Conservation (phyloP, 2,797 vertebrate genomes). For the Prunella strophiata region DNA sequence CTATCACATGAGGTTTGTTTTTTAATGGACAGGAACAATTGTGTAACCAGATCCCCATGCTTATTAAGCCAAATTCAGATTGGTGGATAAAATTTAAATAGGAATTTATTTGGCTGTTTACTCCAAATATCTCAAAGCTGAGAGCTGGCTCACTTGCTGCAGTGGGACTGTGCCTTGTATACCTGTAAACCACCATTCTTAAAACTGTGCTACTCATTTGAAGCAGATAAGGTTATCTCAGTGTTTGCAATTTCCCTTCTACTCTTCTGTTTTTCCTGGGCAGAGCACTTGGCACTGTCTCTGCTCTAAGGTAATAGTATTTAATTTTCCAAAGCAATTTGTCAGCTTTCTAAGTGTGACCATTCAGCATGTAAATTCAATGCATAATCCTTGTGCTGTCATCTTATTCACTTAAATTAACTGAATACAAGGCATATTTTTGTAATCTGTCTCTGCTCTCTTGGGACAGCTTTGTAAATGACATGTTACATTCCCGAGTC, state of each 20-base stretch:
- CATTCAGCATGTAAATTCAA: conserved; percentile 14
- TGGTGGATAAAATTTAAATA: not conserved
- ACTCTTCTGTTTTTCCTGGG: not conserved
- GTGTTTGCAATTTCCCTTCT: conserved; percentile 21
- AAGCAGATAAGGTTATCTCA: not conserved
- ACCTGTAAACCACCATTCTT: conserved; percentile 11
- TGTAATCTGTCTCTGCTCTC: conserved; percentile 51
- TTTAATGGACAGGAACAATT: conserved; percentile 17
- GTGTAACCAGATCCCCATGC: not conserved
- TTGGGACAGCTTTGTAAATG: conserved; percentile 49
- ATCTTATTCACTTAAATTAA: conserved; percentile 38
- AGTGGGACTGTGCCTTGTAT: not conserved
- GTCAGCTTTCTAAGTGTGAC: conserved; percentile 13
- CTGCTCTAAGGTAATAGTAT: not conserved
- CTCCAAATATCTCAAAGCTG: not conserved
- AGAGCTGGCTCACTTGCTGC: not conserved
- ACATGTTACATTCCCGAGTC: conserved; percentile 41
- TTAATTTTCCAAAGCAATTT: conserved; percentile 39
- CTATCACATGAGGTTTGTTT: conserved; percentile 4
- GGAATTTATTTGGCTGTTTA: conserved; percentile 6
- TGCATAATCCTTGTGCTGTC: not conserved
- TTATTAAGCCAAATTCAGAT: conserved; percentile 24
- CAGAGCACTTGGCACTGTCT: not conserved
- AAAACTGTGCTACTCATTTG: not conserved
- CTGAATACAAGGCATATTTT: conserved; percentile 33